Base-by-base conservation (phyloP, 2,888 invertebrate genomes). In the Chesias legatella region DNA sequence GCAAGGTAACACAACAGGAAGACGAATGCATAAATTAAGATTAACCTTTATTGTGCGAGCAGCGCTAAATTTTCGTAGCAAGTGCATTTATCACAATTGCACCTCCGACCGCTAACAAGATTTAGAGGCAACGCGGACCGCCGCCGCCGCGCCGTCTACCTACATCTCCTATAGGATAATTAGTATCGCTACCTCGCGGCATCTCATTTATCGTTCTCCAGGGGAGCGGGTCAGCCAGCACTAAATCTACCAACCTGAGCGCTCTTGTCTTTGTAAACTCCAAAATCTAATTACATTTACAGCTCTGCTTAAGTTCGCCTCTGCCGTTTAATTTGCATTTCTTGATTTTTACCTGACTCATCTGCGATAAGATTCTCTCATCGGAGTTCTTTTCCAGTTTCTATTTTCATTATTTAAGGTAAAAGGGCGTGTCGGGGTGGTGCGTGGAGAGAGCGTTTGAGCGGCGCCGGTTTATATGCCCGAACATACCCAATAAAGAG, bases 281-380 rank as follows among this genome's bases (percentile, higher is more conserved):
- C 79, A 79, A 85, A 85, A 86, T 85, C 83, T 88, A 85, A 86
- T 86, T 88, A 85, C 85, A 84, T 85, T 85, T 83, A 84, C 84
- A 82, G 76, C 74, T 74, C 73, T 71, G 79, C 74, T 79, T 75
- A 79, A 82, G 76, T 81, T 78, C 74, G 70, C 71, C 70, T 76
- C 74, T 78, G 71, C 73, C 64, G 67, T 72, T 70, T 69, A 71
- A 82, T 83, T 84, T 82, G 80, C 80, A 82, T 84, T 82, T 79
- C 70, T 66, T 77, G 79, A 79, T 80, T 80, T 78, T 78, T 75
- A 66, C 64, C 61, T 58, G 54, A 50, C 51, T 54, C 34, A 59
- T 51, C 63, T 59, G 58, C 63, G 75, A 74, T 74, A 77, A 78
- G 72, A 68, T 69, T 75, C 70, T 65, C 64, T 59, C 53, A 57